Conservation (phyloP, 2,888 invertebrate genomes). For the Metellina segmentata region DNA sequence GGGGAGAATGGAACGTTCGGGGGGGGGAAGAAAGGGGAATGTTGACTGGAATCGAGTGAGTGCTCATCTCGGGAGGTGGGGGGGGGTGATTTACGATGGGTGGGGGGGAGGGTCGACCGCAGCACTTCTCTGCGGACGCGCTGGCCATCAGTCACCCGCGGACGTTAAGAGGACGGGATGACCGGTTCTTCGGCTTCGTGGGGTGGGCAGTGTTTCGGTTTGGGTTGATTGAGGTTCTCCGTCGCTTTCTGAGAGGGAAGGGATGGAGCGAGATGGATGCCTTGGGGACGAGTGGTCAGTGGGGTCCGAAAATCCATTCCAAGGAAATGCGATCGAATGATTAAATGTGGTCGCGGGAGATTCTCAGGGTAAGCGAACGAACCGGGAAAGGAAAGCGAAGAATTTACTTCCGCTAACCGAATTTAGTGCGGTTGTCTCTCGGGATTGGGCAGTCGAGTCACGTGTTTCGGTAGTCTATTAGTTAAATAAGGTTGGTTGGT, state of each 20-base stretch:
- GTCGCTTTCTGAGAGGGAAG: not conserved
- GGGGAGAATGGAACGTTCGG: constrained; percentile 10
- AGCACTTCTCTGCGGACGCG: constrained; percentile 70
- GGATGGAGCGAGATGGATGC: too few species aligned
- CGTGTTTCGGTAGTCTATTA: too few species aligned
- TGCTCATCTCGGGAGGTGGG: constrained; percentile 50
- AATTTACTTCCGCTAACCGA: too few species aligned
- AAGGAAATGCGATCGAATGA: too few species aligned
- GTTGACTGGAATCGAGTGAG: constrained; percentile 57
- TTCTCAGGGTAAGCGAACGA: too few species aligned
- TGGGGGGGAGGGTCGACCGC: constrained; percentile 63
- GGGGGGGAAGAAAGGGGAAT: constrained; percentile 26
- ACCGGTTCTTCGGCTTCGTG: not conserved
- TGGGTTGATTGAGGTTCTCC: not conserved
- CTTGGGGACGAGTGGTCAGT: too few species aligned
- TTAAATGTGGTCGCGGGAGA: too few species aligned
- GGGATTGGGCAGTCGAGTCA: too few species aligned
- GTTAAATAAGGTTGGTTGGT: too few species aligned
- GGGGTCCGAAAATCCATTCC: too few species aligned
- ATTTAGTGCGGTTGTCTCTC: too few species aligned
- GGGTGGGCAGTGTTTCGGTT: not conserved
- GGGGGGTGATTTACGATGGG: constrained; percentile 66
- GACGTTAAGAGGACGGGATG: constrained; percentile 18
- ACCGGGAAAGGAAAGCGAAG: too few species aligned
- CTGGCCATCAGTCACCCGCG: constrained; percentile 51